These are phyloP conservation scores for Stegostoma tigrinum DNA, from an alignment of 2,113 vertebrate species.

Conservation along the genomic window DNA sequence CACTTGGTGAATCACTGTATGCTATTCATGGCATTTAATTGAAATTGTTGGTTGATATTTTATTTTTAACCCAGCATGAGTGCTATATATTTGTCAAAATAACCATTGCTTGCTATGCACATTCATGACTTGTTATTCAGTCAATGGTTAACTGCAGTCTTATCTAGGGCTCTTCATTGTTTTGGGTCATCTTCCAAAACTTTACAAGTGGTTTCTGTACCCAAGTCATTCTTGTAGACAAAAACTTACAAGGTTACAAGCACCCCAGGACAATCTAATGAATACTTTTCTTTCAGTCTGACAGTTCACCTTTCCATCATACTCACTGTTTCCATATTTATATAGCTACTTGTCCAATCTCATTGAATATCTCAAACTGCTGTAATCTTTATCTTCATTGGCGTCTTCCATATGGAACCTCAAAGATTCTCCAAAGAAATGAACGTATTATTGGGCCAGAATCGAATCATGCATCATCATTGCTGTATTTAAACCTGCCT, in stretches of 20 bases:
- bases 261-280: neutral
- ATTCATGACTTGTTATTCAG: neutral
- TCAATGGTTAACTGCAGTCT: neutral
- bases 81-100: neutral
- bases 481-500: neutral
- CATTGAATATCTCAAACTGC: neutral
- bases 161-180: neutral
- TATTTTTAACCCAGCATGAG: neutral
- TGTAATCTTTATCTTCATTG: neutral
- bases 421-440: neutral
- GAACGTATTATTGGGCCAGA: neutral
- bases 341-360: neutral
- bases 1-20: neutral
- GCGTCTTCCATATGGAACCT: neutral
- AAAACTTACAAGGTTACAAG: neutral
- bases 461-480: neutral
- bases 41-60: neutral
- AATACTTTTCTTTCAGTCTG: neutral
- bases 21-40: neutral
- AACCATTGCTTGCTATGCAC: neutral
- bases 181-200: neutral
- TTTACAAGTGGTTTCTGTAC: neutral
- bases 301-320: neutral
- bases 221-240: neutral
- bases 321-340: neutral